These are phyloP conservation scores for Drosophila kokeensis DNA, from an alignment of 2,888 invertebrate genomes.

Conservation along the genomic window DNA sequence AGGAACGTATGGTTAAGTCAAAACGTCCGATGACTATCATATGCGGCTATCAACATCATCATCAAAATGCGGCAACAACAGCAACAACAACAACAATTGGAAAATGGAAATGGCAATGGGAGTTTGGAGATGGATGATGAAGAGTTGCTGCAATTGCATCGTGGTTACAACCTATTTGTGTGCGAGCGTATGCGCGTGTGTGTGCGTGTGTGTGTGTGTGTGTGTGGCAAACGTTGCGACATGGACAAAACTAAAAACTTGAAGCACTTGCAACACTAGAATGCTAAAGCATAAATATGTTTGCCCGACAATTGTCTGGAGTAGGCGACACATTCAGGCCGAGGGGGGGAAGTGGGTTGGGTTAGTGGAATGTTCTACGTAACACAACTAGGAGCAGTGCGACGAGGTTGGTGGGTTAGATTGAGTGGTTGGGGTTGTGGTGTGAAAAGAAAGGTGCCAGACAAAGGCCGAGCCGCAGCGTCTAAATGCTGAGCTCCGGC, in stretches of 20 bases:
- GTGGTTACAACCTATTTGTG: conserved; percentile 66
- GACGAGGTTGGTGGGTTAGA: not conserved
- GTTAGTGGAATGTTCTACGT: conserved; percentile 17
- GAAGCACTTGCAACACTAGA: conserved; percentile 51
- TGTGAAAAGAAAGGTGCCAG: conserved; percentile 50
- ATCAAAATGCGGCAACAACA: conserved; percentile 67
- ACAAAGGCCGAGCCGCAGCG: conserved; percentile 48
- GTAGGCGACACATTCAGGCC: conserved; percentile 52
- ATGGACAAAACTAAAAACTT: conserved; percentile 58
- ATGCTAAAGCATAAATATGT: conserved; percentile 71
- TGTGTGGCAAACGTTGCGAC: conserved; percentile 32
- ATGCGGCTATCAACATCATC: conserved; percentile 78
- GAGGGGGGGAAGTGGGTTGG: conserved; percentile 5
- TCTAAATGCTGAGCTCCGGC: conserved; percentile 70
- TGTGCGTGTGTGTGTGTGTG: conserved; percentile 11
- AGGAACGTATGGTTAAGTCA: conserved; percentile 38
- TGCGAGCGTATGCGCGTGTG: not conserved
- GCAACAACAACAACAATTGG: conserved; percentile 7
- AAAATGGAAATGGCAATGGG: conserved; percentile 5
- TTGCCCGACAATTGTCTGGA: conserved; percentile 68
- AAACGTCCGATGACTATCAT: conserved; percentile 71
- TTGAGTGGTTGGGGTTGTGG: not conserved
- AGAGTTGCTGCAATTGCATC: conserved; percentile 69
- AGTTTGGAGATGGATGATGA: conserved; percentile 30
- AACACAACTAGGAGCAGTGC: conserved; percentile 46